These are phyloP conservation scores for Trichopoda pennipes DNA, from an alignment of 2,888 invertebrate species.

Conservation along the genomic window DNA sequence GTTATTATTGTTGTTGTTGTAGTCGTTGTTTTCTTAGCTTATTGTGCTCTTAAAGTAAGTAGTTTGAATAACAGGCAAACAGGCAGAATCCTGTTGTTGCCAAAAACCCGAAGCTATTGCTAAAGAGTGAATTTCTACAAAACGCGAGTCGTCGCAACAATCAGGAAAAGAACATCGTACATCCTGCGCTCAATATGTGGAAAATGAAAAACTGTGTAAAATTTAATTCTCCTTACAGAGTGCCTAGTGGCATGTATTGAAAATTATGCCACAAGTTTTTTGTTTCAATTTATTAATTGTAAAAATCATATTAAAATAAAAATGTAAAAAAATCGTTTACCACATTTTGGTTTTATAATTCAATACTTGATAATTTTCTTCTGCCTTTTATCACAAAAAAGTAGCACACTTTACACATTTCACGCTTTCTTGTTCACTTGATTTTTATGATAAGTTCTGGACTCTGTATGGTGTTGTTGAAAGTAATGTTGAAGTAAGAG, in stretches of 20 bases:
- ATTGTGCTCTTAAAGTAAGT: not conserved
- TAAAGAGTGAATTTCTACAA: slow-evolving; percentile 27
- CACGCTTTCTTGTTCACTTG: too few species aligned
- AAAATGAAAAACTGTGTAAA: not conserved
- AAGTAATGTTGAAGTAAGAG: slow-evolving; percentile 76
- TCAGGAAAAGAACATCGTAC: slow-evolving; percentile 29
- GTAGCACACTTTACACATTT: slow-evolving; percentile 14
- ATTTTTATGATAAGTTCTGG: slow-evolving; percentile 13
- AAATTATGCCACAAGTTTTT: slow-evolving; percentile 29
- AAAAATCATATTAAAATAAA: not conserved
- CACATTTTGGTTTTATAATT: not conserved
- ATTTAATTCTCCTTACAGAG: slow-evolving; percentile 7
- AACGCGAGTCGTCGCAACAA: slow-evolving; percentile 63
- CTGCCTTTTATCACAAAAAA: not conserved
- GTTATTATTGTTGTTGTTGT: slow-evolving; percentile 9
- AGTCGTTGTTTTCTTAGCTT: slow-evolving; percentile 25
- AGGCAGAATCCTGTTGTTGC: slow-evolving; percentile 62
- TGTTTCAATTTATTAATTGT: not conserved
- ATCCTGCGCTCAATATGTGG: slow-evolving; percentile 13
- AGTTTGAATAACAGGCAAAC: not conserved
- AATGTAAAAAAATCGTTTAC: not conserved
- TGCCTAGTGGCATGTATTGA: slow-evolving; percentile 12
- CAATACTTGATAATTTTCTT: not conserved
- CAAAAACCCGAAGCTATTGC: slow-evolving; percentile 42
- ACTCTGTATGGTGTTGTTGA: slow-evolving; percentile 70